Evolutionary conservation across 2,113 vertebrate species (phyloP), one percentile per base, ranked within the genome.

Genomic region (Megaleporinus macrocephalus): DNA sequence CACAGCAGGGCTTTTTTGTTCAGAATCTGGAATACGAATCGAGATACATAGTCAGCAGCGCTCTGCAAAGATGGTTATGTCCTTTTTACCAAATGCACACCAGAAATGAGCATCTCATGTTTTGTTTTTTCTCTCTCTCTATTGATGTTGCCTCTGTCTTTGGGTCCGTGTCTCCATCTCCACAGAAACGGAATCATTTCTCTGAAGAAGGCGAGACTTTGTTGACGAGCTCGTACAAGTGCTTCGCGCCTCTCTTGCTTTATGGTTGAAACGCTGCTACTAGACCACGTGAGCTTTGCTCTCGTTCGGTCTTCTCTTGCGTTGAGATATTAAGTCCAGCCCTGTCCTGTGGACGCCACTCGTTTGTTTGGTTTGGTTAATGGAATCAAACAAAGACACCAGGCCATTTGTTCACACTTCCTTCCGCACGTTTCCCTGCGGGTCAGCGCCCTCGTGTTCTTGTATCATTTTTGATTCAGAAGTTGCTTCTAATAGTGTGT

Each of bases 391-490:
- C 30, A 69, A 69, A 33, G 29, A 3, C 2, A 41, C 41, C 18
- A 7, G 22, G 30, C 2, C 20, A 3, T 85, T 84, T 86, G 86
- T 88, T 90, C 86, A 86, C 18, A 10, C 20, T 5, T 33, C 30
- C 5, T n/a, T 10, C 30, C 4, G 5, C 66, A 4, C 2, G 3
- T 76, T 55, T 29, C 33, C 5, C 41, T 61, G 41, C 13, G n/a
- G 66, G 66, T 70, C 36, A 41, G 33, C 18, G 22, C 20, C 3
- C 66, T 36, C 3, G 5, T 68, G 66, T 44, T 69, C 29, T 68
- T 5, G 18, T 36, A 33, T 68, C 30, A 3, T 15, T 68, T 68
- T 68, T 68, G 65, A 68, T 33, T 36, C 65, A 20, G 65, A 26
- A 68, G 14, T 36, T 68, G 65, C 6, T 18, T 33, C 2, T 68